Percentiles rank a stretch among this genome's conserved stretches.
Evolutionary conservation across 2,113 vertebrate genomes (phyloP).

Genomic region (Pionites leucogaster): DNA sequence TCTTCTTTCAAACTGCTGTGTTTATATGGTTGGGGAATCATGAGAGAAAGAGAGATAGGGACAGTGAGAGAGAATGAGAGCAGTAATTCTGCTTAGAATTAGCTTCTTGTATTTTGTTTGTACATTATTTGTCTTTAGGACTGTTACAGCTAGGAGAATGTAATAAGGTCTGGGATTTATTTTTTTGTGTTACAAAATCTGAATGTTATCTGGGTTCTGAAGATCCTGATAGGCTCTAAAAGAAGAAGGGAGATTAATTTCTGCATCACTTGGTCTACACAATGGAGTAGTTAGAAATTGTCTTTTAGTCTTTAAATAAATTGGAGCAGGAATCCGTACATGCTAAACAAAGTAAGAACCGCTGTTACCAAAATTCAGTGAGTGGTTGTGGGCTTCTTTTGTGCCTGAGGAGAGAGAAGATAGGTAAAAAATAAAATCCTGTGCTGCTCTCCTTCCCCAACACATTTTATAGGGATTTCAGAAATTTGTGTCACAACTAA

Average conservation of each 20-base stretch:
- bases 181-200: slow-evolving; percentile 18
- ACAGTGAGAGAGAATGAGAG: not conserved
- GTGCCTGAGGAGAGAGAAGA: not conserved
- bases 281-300: slow-evolving; percentile 18
- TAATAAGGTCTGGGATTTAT: slow-evolving; percentile 21
- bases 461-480: not conserved
- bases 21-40: not conserved
- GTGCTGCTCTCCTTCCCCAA: not conserved
- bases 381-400: not conserved
- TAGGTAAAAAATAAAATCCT: not conserved
- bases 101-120: not conserved
- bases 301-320: slow-evolving; percentile 30
- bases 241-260: slow-evolving; percentile 47
- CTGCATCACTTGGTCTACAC: slow-evolving; percentile 3
- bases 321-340: not conserved
- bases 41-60: not conserved
- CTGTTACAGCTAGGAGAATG: not conserved
- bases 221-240: not conserved
- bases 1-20: slow-evolving; percentile 21
- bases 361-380: not conserved
- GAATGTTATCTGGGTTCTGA: slow-evolving; percentile 28
- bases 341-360: not conserved
- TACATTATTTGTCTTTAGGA: not conserved
- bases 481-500: not conserved
- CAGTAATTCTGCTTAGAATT: slow-evolving; percentile 41